Evolutionary conservation across 2,797 vertebrate genomes (phyloP), one percentile per base, ranked within the genome.

Genomic region (Malurus splendens): DNA sequence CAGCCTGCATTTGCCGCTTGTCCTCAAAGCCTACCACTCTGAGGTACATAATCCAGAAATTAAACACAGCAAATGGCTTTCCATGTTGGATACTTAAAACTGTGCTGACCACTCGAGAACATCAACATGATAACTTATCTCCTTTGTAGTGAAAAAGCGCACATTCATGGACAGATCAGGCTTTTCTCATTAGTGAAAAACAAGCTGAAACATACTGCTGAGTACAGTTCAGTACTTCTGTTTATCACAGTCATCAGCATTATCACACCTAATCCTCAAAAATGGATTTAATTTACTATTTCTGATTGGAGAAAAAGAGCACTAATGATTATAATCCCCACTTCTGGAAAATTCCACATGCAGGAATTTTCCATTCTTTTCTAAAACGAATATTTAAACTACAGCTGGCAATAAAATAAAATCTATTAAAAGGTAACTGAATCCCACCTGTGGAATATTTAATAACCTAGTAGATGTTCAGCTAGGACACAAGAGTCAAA

Each of bases 321-420:
- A 4, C n/a, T 76, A 73, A 70, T 0, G 3, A 79, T 45, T 70
- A 70, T 61, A 54, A 76, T 20, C 22, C 14, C 20, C 9, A 28
- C 18, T 82, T 73, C 84, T 82, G 86, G 89, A 91, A 93, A 92
- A 90, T 94, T 93, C 87, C 72, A 91, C 32, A 74, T 36, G 54
- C 28, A 67, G 79, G 68, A 78, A 86, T 87, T 89, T 93, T 93
- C 84, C 82, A 85, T 67, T 54, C 54, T 71, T 75, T 24, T 38
- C 42, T 4, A 4, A 87, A 78, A 86, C 6, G 1, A 86, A 47
- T 32, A 33, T 14, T 81, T 72, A 60, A 88, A 39, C 27, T 81
- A 62, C 6, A 79, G 28, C 18, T 75, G 22, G 13, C 36, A 82
- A 70, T 39, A 50, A 78, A 68, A 56, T 54, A 39, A 41, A 45